Base-by-base conservation (phyloP, 2,113 vertebrate genomes). In the Albula glossodonta region DNA sequence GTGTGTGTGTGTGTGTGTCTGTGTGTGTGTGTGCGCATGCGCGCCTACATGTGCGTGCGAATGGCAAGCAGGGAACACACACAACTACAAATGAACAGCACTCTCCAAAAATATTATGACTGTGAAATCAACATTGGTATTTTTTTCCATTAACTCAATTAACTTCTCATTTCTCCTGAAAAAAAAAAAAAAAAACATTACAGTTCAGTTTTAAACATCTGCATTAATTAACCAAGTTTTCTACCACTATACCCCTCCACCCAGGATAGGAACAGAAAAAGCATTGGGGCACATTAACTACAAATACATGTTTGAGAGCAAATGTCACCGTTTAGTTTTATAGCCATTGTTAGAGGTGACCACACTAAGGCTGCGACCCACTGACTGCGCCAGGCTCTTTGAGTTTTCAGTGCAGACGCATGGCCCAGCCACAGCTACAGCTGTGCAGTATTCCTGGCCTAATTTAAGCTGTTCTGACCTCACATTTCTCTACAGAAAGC, bases 1-100 rank as follows among this genome's bases (percentile, higher is more conserved):
- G 60, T 63, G 13, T 63, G 60, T 6, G 60, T 63, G 15, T 66
- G 17, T 66, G 60, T 66, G 51, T 22, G 80, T 56, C 50, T n/a
- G 80, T 81, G 51, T 81, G 80, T 56, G 17, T 60, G 56, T 31
- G n/a, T 63, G 53, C 81, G 48, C 81, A 83, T 60, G 81, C 15
- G 60, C 0, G 31, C 31, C 31, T 41, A 41, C 31, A 41, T 41
- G 31, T 41, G 31, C 31, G 31, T 41, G 31, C 31, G 31, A 41
- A 41, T 41, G 31, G 31, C 31, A 41, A 41, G 1, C 31, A 41
- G 31, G 31, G 31, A 83, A 60, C 19, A 53, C 56, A n/a, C 5
- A 81, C 12, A 53, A 19, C 11, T 81, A 52, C 25, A 19, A n/a
- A 3, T 52, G 12, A 3, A 60, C 56, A 66, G 9, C 5, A 2